phyloP scores from a whole-genome alignment of 2,113 vertebrate species.

The Dascyllus trimaculatus region DNA sequence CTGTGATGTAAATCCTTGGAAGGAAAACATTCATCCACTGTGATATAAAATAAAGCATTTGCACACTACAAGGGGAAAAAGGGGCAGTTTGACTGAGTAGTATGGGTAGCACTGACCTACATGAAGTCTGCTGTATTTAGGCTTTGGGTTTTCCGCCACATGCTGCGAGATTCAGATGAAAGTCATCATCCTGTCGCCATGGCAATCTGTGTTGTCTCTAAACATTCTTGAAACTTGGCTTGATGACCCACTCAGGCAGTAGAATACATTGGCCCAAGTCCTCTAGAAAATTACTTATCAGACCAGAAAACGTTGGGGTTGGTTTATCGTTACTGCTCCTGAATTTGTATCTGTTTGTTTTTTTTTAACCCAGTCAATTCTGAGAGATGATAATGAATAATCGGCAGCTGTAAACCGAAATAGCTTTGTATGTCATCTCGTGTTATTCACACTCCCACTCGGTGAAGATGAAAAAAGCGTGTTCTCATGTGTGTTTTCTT shows the following conservation, averaged over 20 bases:
- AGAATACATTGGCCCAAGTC: conserved; percentile 22
- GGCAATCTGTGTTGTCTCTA: conserved; percentile 51
- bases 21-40: not conserved
- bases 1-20: conserved; percentile 9
- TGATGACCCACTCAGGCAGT: conserved; percentile 40
- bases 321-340: not conserved
- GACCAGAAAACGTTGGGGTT: conserved; percentile 7
- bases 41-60: not conserved
- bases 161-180: conserved; percentile 43
- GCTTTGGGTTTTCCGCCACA: conserved; percentile 36
- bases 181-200: conserved; percentile 64
- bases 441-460: conserved; percentile 16
- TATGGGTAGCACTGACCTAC: not conserved
- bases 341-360: not conserved
- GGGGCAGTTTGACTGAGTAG: conserved; percentile 4
- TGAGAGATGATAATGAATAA: conserved; percentile 31
- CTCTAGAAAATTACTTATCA: conserved; percentile 20
- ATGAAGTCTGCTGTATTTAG: conserved; percentile 11
- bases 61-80: not conserved
- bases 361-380: not conserved
- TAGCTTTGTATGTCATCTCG: conserved; percentile 23
- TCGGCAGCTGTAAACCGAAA: conserved; percentile 19
- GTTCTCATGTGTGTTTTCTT: conserved; percentile 46
- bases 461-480: conserved; percentile 14
- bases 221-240: conserved; percentile 36